phyloP scores from a whole-genome alignment of 1,140 invertebrate species.

The Procambarus virginalis region DNA sequence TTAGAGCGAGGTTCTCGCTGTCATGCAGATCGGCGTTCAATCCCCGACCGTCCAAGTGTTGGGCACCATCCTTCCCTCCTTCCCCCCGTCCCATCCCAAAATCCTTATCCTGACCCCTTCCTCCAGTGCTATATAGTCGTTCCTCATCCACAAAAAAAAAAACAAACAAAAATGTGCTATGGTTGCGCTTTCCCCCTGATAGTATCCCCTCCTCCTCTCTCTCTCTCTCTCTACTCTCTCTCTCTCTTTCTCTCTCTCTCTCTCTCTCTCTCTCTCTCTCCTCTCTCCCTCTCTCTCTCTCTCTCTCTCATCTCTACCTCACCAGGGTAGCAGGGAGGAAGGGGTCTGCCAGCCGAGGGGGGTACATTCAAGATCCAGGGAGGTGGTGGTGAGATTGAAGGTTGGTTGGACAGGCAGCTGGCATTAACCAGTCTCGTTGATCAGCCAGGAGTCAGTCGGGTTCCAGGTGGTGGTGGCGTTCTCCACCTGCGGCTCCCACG shows the following conservation, averaged over 20 bases:
- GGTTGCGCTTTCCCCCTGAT: too few species aligned
- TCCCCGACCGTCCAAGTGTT: too few species aligned
- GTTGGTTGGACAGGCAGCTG: not conserved
- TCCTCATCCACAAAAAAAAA: too few species aligned
- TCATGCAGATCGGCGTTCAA: too few species aligned
- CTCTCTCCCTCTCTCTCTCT: conserved; percentile 12
- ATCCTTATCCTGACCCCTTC: too few species aligned
- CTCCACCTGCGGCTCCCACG: not conserved
- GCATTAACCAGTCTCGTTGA: not conserved
- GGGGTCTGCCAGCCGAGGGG: not conserved
- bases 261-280: too few species aligned
- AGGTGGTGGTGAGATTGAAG: not conserved
- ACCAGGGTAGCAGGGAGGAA: not conserved
- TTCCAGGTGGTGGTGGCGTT: not conserved
- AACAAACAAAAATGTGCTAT: too few species aligned
- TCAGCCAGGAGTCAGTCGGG: not conserved
- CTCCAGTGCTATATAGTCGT: too few species aligned
- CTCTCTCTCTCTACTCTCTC: not conserved
- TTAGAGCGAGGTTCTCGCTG: too few species aligned
- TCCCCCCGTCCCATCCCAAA: too few species aligned
- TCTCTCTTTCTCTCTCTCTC: too few species aligned
- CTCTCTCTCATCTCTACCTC: conserved; percentile 4
- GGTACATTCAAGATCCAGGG: not conserved
- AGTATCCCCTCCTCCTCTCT: not conserved
- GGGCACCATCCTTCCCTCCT: too few species aligned